phyloP scores from a whole-genome alignment of 2,888 invertebrate genomes.

The Therioaphis trifolii region DNA sequence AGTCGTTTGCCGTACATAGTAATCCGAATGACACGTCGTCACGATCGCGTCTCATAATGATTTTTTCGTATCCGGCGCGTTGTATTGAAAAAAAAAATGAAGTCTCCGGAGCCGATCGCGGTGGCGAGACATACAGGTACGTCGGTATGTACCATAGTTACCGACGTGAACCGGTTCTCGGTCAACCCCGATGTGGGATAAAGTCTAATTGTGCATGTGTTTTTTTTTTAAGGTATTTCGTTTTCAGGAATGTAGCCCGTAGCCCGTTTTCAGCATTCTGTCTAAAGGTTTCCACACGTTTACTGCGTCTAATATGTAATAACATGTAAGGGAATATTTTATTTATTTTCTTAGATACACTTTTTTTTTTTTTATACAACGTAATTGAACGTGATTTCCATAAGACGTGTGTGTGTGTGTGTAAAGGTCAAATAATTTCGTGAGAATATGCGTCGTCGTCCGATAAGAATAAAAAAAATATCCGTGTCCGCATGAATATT shows the following conservation, averaged over 20 bases:
- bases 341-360: too few species aligned
- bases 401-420: background rate
- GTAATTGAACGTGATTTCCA: background rate
- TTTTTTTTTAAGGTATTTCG: conserved; percentile 4
- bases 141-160: background rate
- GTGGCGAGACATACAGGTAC: background rate
- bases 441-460: background rate
- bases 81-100: too few species aligned
- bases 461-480: background rate
- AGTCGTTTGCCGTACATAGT: background rate
- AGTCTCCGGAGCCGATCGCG: background rate
- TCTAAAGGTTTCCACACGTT: background rate
- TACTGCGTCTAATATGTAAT: background rate
- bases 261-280: too few species aligned
- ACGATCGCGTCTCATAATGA: background rate
- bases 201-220: background rate
- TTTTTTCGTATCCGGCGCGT: background rate
- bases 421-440: background rate
- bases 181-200: conserved; percentile 10
- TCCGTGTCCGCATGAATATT: background rate
- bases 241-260: conserved; percentile 16
- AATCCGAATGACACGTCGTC: background rate
- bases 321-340: too few species aligned
- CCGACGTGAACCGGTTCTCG: conserved; percentile 24
- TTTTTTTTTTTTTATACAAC: too few species aligned